phyloP scores from a whole-genome alignment of 2,888 invertebrate genomes.

The Fragum whitleyi region DNA sequence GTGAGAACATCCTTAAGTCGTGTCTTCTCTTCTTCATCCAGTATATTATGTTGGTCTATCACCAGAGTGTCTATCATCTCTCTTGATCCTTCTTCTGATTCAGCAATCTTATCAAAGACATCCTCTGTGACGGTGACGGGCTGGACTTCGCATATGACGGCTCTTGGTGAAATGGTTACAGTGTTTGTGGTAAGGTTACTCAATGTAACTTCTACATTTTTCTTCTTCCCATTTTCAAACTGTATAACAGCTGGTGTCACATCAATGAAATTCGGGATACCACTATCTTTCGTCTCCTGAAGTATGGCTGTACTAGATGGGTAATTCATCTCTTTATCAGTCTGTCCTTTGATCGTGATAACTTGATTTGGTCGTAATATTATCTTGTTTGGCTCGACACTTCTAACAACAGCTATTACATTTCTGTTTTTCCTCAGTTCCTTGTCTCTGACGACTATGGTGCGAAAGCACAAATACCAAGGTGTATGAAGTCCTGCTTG shows the following conservation, averaged over 20 bases:
- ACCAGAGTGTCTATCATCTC: background rate
- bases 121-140: conserved; percentile 5
- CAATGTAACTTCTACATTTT: conserved; percentile 33
- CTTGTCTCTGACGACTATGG: conserved; percentile 25
- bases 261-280: no score
- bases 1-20: background rate
- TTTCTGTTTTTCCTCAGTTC: conserved; percentile 29
- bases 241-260: conserved; percentile 13
- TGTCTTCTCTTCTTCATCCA: no score
- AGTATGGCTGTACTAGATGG: conserved; percentile 7
- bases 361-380: conserved; percentile 28
- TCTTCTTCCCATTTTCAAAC: background rate
- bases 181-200: background rate
- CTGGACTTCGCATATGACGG: no score
- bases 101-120: background rate
- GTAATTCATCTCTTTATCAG: conserved; percentile 15
- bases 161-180: no score
- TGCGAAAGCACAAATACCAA: conserved; percentile 37
- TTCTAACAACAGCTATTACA: conserved; percentile 24
- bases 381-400: conserved; percentile 21
- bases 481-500: conserved; percentile 29
- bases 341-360: no score
- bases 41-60: background rate
- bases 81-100: no score
- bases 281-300: no score